Conservation (phyloP, 2,113 vertebrate genomes). For the Patagioenas fasciata region DNA sequence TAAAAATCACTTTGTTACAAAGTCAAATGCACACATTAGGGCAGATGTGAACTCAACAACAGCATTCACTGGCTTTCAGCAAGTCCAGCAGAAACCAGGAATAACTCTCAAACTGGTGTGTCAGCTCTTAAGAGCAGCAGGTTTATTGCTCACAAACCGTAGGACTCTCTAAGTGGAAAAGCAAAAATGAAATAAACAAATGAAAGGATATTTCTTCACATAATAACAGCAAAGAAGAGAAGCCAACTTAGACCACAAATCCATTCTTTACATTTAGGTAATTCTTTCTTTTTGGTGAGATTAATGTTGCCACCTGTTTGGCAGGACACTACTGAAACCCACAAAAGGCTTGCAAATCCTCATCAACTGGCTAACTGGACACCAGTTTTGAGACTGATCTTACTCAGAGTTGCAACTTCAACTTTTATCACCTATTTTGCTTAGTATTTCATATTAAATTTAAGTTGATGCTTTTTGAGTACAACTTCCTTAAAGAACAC, state of each 20-base stretch:
- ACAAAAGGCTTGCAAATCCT: not conserved
- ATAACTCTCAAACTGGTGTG: accelerated
- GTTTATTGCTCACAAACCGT: not conserved
- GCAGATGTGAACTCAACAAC: not conserved
- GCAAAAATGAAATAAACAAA: not conserved
- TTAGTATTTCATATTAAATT: not conserved
- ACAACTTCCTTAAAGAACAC: not conserved
- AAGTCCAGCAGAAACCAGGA: not conserved
- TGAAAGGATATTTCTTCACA: not conserved
- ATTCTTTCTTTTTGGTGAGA: not conserved
- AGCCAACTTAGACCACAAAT: not conserved
- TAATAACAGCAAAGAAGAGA: not conserved
- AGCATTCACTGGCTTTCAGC: not conserved
- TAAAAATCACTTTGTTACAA: not conserved
- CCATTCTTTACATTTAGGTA: not conserved
- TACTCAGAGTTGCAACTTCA: not conserved
- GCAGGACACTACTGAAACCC: not conserved
- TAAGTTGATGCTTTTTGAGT: not conserved
- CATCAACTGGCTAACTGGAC: not conserved
- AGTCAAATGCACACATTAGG: not conserved
- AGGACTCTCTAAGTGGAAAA: not conserved
- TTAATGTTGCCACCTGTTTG: not conserved
- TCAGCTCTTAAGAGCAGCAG: not conserved
- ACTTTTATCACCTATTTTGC: not conserved
- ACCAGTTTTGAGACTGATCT: not conserved